Evolutionary conservation across 2,113 vertebrate genomes (phyloP).

Genomic region (Chamaea fasciata): DNA sequence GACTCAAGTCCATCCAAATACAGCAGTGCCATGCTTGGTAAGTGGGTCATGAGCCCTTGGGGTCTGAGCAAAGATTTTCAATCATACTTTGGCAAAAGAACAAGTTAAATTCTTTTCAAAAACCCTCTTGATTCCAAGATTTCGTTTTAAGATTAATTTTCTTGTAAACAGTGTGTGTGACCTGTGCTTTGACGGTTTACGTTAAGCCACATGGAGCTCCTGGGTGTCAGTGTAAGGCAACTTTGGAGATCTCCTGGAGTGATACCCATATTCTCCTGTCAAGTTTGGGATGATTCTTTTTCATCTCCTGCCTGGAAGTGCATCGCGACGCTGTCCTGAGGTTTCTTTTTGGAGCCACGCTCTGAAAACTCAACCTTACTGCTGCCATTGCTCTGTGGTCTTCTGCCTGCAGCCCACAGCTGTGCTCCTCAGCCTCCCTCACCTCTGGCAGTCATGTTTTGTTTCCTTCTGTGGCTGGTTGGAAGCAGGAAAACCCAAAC

Average conservation of each 20-base stretch:
- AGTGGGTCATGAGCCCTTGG: background rate
- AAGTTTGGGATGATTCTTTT: background rate
- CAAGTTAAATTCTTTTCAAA: background rate
- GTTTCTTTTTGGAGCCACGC: background rate
- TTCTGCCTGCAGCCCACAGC: background rate
- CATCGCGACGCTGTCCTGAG: accelerated
- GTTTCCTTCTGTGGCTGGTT: background rate
- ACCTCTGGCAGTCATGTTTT: accelerated
- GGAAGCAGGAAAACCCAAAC: background rate
- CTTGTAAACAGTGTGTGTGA: background rate
- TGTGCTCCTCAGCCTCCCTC: background rate
- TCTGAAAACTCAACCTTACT: background rate
- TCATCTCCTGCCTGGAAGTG: background rate
- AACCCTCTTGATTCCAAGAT: background rate
- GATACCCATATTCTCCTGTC: background rate
- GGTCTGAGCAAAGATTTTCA: background rate
- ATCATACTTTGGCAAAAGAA: background rate
- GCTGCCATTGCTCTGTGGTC: background rate
- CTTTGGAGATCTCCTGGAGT: background rate
- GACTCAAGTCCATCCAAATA: background rate
- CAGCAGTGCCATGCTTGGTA: background rate
- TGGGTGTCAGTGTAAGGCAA: background rate
- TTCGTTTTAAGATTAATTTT: background rate
- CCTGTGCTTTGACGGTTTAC: background rate
- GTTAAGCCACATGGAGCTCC: accelerated